phyloP scores from a whole-genome alignment of 2,113 vertebrate genomes.

The Psettodes erumei region DNA sequence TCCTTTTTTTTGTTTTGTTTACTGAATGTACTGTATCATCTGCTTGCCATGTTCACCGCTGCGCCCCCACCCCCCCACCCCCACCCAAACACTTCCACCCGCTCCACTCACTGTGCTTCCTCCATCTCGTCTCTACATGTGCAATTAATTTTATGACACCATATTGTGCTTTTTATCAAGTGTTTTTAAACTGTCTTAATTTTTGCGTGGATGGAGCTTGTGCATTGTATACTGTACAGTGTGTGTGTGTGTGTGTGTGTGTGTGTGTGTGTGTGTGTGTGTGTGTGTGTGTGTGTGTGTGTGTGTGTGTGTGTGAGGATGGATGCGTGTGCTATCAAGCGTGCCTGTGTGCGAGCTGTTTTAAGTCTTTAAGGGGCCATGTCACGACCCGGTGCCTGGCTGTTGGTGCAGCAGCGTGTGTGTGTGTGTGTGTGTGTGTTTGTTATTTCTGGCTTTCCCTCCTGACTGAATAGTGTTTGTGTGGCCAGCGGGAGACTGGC shows the following conservation, averaged over 20 bases:
- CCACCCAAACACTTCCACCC: not conserved
- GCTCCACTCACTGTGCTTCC: slow-evolving; percentile 52
- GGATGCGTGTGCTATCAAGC: slow-evolving; percentile 21
- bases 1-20: slow-evolving; percentile 49
- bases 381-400: slow-evolving; percentile 69
- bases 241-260: slow-evolving; percentile 30
- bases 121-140: slow-evolving; percentile 78
- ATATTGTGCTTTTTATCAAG: slow-evolving; percentile 83
- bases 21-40: slow-evolving; percentile 79
- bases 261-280: slow-evolving; percentile 3
- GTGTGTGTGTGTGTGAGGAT: slow-evolving; percentile 9
- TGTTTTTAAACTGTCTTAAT: slow-evolving; percentile 80
- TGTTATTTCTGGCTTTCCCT: slow-evolving; percentile 43
- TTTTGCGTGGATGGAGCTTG: slow-evolving; percentile 66
- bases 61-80: not conserved
- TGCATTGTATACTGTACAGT: slow-evolving; percentile 75
- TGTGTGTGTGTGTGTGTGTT: slow-evolving; percentile 36
- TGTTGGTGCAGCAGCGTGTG: slow-evolving; percentile 47
- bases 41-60: slow-evolving; percentile 59
- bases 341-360: slow-evolving; percentile 45
- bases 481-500: slow-evolving; percentile 67
- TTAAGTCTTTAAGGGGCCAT: slow-evolving; percentile 59
- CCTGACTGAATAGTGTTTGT: slow-evolving; percentile 75
- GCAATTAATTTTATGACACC: slow-evolving; percentile 87
- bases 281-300: slow-evolving; percentile 27